These are phyloP conservation scores for Numenius phaeopus DNA, from an alignment of 2,797 vertebrate species.

Conservation along the genomic window DNA sequence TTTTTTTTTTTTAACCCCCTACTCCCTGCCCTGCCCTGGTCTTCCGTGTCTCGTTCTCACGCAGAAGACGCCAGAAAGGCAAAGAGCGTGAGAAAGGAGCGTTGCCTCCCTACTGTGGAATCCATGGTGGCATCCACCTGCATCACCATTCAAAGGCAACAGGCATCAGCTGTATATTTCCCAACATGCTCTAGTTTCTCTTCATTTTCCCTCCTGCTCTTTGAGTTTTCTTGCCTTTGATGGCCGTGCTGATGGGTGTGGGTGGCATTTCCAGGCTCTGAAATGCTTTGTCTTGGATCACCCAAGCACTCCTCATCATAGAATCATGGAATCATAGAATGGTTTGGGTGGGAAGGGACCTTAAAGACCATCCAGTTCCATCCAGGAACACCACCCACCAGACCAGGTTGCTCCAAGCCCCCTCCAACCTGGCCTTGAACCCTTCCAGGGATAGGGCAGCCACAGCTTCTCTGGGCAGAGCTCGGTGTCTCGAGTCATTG, in stretches of 20 bases:
- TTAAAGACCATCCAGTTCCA: too few species aligned
- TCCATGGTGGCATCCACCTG: neutral
- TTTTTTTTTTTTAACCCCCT: neutral
- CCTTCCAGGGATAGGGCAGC: too few species aligned
- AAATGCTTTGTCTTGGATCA: neutral
- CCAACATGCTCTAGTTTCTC: neutral
- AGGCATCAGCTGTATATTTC: neutral
- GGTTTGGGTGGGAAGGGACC: too few species aligned
- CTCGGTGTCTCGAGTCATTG: fast-evolving
- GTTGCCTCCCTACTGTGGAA: neutral
- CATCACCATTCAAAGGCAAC: neutral
- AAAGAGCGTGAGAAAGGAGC: neutral
- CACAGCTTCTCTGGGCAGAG: too few species aligned
- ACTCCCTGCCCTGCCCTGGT: neutral
- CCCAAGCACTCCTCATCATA: neutral
- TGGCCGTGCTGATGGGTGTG: neutral
- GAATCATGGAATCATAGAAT: too few species aligned
- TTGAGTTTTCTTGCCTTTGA: neutral
- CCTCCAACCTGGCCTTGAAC: too few species aligned
- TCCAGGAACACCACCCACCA: too few species aligned
- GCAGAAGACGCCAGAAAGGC: neutral
- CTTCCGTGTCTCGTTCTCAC: neutral
- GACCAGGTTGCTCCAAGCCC: too few species aligned
- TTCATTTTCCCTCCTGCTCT: fast-evolving
- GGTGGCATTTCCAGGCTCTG: neutral